These are phyloP conservation scores for Vulpes vulpes DNA, from an alignment of 2,113 vertebrate genomes.

Conservation along the genomic window DNA sequence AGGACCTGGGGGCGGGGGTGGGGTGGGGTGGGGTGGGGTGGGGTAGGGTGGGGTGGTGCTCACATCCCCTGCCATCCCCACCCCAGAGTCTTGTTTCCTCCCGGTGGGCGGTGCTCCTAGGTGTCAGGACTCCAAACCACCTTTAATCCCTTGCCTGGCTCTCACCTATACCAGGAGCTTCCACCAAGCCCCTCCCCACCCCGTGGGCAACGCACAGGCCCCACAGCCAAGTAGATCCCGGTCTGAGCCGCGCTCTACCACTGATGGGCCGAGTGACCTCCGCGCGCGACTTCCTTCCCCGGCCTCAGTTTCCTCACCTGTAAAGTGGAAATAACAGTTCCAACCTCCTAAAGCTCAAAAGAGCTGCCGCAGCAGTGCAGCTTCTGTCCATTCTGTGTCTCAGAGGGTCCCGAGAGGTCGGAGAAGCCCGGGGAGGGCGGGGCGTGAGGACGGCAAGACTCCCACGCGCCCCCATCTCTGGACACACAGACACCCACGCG, in stretches of 20 bases:
- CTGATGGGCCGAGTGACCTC: background rate
- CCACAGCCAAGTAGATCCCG: background rate
- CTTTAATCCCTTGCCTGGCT: background rate
- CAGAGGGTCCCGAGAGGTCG: background rate
- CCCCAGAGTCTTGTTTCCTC: background rate
- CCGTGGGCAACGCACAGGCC: background rate
- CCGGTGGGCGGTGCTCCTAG: no score
- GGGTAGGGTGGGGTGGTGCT: no score
- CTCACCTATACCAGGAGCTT: background rate
- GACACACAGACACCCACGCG: background rate
- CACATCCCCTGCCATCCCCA: background rate
- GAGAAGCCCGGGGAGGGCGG: no score
- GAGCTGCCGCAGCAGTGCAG: no score
- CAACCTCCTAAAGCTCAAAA: background rate
- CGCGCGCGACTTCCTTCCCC: background rate
- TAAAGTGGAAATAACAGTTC: background rate
- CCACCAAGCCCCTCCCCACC: background rate
- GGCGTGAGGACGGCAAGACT: background rate
- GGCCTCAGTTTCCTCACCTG: constrained; percentile 45
- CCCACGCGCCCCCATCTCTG: background rate
- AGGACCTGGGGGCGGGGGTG: background rate
- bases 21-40: no score
- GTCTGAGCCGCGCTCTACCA: background rate
- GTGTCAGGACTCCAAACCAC: background rate
- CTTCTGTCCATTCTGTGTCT: background rate